A percentile compares a stretch with the other conserved stretches of the same genome.
Evolutionary conservation across 1,140 invertebrate species (phyloP).

Genomic region (Magallana angulata): DNA sequence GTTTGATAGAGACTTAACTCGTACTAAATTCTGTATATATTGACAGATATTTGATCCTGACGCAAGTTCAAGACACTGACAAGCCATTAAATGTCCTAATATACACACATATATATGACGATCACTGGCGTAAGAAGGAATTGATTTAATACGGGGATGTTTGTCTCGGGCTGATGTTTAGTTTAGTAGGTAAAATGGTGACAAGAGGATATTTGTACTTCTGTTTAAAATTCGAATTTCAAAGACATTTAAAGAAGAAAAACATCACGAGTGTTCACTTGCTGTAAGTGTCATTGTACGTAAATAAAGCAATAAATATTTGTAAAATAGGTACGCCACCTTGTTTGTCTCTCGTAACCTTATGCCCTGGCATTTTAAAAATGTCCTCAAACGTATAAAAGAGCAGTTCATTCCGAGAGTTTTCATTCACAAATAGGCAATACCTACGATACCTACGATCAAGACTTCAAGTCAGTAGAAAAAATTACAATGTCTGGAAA

Average conservation of each 20-base stretch:
- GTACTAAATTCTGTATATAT: too few relatives aligned
- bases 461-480: not conserved
- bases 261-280: not conserved
- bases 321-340: slow-evolving; percentile 10
- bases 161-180: too few relatives aligned
- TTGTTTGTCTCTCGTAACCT: not conserved
- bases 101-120: not conserved
- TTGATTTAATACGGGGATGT: too few relatives aligned
- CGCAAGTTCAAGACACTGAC: not conserved
- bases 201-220: not conserved
- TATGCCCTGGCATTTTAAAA: not conserved
- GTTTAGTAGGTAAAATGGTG: not conserved
- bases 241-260: slow-evolving; percentile 14
- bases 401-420: not conserved
- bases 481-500: not conserved
- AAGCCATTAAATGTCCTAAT: not conserved
- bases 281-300: not conserved
- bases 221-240: slow-evolving; percentile 8
- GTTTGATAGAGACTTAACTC: too few relatives aligned
- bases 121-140: not conserved
- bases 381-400: not conserved
- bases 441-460: not conserved
- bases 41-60: not conserved
- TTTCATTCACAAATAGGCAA: not conserved
- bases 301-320: slow-evolving; percentile 7